Conservation (phyloP, 2,888 invertebrate species). For the Leucophenga maculata region DNA sequence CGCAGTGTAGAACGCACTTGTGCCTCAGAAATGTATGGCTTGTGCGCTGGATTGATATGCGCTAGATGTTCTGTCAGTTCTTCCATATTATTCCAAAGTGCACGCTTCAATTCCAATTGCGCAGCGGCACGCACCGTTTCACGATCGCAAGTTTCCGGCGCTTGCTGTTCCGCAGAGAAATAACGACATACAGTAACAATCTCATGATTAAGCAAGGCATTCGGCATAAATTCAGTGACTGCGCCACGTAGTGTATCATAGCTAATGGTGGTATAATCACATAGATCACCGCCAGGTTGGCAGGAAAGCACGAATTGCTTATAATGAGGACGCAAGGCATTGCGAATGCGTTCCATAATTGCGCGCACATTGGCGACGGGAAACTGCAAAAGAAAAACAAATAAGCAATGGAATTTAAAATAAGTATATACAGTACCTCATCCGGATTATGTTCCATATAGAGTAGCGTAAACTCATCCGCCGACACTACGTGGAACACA, state of each 20-base stretch:
- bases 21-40: slow-evolving; percentile 75
- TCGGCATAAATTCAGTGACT: slow-evolving; percentile 73
- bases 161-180: slow-evolving; percentile 78
- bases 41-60: slow-evolving; percentile 75
- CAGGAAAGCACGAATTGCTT: slow-evolving; percentile 84
- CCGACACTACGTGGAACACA: slow-evolving; percentile 83
- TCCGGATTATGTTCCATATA: slow-evolving; percentile 87
- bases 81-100: slow-evolving; percentile 81
- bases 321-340: slow-evolving; percentile 79
- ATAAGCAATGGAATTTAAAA: background rate
- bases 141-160: slow-evolving; percentile 70
- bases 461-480: slow-evolving; percentile 89
- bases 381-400: slow-evolving; percentile 73
- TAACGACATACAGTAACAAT: slow-evolving; percentile 83
- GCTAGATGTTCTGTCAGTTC: slow-evolving; percentile 76
- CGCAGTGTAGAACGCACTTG: slow-evolving; percentile 79
- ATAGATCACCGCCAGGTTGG: slow-evolving; percentile 70
- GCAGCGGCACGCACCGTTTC: slow-evolving; percentile 77
- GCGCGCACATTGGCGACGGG: slow-evolving; percentile 81
- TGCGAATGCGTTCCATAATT: slow-evolving; percentile 83
- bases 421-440: slow-evolving; percentile 74
- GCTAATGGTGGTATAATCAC: slow-evolving; percentile 52
- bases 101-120: slow-evolving; percentile 81
- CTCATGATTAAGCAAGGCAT: slow-evolving; percentile 82
- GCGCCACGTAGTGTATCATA: slow-evolving; percentile 74